A percentile compares a stretch with the other conserved stretches of the same genome.
phyloP scores from a whole-genome alignment of 64 coral and sea anemone species.

The Pocillopora damicornis region DNA sequence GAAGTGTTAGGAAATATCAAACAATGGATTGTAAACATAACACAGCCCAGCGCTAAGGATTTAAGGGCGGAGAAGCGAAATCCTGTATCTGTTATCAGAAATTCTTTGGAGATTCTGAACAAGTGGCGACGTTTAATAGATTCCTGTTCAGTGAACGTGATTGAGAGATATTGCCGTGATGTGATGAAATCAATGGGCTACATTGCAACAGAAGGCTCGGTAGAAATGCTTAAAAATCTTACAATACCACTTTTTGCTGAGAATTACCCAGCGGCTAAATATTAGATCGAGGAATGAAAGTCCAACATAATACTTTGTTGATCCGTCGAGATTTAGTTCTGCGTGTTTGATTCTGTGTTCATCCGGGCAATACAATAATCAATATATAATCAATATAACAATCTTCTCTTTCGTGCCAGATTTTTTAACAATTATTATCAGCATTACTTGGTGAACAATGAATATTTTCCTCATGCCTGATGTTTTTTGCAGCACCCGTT shows the following conservation, averaged over 20 bases:
- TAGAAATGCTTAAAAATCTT: conserved; percentile 21
- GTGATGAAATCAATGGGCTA: conserved; percentile 35
- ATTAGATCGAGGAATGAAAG: neutral
- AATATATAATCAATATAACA: too few relatives aligned
- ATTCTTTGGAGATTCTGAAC: neutral
- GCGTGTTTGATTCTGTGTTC: neutral
- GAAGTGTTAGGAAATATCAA: neutral
- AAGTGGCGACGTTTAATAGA: conserved; percentile 12
- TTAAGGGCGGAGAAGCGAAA: neutral
- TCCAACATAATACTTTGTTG: neutral
- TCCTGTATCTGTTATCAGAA: conserved; percentile 8
- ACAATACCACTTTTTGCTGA: conserved; percentile 7
- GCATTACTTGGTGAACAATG: too few relatives aligned
- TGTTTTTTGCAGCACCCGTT: too few relatives aligned
- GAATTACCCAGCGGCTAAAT: conserved; percentile 1
- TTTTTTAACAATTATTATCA: too few relatives aligned
- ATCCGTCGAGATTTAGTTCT: neutral
- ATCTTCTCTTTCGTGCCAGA: too few relatives aligned
- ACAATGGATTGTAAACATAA: conserved; percentile 15
- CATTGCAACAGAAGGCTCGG: conserved; percentile 13
- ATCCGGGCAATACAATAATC: too few relatives aligned
- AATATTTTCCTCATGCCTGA: too few relatives aligned
- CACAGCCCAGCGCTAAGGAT: neutral
- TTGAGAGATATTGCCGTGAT: conserved; percentile 28
- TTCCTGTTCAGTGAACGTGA: neutral